Evolutionary conservation across 2,888 invertebrate genomes (phyloP), one percentile per base, ranked within the genome.

Genomic region (Melanargia galathea): DNA sequence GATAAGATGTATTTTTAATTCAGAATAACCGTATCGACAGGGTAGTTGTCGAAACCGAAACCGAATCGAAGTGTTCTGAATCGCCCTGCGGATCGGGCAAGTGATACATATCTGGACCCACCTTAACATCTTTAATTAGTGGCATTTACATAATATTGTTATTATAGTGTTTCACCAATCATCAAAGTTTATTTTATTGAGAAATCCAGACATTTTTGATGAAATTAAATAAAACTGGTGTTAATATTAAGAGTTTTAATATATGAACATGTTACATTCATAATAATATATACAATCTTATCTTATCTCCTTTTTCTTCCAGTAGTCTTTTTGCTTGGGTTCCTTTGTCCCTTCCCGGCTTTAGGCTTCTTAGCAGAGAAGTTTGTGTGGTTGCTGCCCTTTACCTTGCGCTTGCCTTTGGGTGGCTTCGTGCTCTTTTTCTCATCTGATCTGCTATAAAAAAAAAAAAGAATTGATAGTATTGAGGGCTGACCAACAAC

Each of bases 291-390:
- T 55, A 52, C 35, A 52, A 33, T 2, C 13, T 33, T 10, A 30
- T 22, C 35, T 65, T 83, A 95, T 88, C 95, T 93, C 80, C 96
- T 92, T 80, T 96, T 96, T 67, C 95, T 93, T 2, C 96, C 95
- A n/a, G 92, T 92, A 72, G 78, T 78, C 73, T 93, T 93, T 77
- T 93, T 94, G 69, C 92, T 93, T 0, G 94, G 93, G 78, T 95
- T 94, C 67, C 95, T 90, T 72, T 94, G 92, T 10, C 95, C 95
- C 74, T 93, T 93, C 11, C 94, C 94, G 54, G 92, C 94, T 77
- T 95, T 95, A 0, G 96, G 95, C 80, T 96, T 89, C 74, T 90
- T 90, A 0, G 88, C 88, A 11, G 88, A 76, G 74, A 90, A 90
- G 64, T 90, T 90, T 0, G 86, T 86, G 10, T 81, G 75, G 67